Conservation (phyloP, 2,888 invertebrate species). For the Euspilapteryx auroguttella region DNA sequence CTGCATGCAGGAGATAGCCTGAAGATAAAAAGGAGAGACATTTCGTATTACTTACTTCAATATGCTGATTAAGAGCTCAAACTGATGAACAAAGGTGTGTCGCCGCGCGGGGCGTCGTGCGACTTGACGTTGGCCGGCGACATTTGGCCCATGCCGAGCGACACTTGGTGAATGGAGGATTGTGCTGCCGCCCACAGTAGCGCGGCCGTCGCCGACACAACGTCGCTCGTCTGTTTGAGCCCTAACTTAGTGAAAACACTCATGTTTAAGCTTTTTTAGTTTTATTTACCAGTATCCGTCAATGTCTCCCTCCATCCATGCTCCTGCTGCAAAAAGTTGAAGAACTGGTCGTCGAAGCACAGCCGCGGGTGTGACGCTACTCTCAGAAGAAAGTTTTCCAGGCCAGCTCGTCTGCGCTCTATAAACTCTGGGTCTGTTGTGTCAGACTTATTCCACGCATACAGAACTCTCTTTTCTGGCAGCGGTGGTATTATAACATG, state of each 20-base stretch:
- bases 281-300: conserved; percentile 66
- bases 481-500: conserved; percentile 78
- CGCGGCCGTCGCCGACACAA: no score
- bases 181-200: no score
- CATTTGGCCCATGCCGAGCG: no score
- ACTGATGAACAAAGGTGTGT: no score
- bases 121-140: no score
- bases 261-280: background rate
- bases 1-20: conserved; percentile 76
- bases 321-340: conserved; percentile 77
- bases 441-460: conserved; percentile 81
- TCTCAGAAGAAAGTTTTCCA: conserved; percentile 78
- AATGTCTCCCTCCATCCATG: conserved; percentile 79
- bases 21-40: conserved; percentile 6
- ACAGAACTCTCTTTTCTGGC: conserved; percentile 76
- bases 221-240: no score
- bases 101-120: no score
- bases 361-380: conserved; percentile 75
- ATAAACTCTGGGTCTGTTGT: conserved; percentile 84
- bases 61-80: no score
- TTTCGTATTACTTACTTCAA: background rate
- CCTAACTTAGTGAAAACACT: no score
- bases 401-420: conserved; percentile 77
- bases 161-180: no score
- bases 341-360: conserved; percentile 74